phyloP scores from a whole-genome alignment of 2,888 invertebrate genomes.

The Kryphioiulus occultus region DNA sequence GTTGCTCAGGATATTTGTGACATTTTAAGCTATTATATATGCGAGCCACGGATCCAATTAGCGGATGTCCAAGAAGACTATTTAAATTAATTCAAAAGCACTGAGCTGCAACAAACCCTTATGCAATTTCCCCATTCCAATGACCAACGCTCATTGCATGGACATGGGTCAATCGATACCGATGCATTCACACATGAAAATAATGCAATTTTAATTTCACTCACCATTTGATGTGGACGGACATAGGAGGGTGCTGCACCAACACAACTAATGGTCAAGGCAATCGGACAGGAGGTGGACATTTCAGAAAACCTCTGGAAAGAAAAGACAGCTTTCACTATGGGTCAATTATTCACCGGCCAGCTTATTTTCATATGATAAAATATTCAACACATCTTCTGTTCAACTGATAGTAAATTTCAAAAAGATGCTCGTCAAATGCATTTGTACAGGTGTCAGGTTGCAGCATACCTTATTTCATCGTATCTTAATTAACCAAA shows the following conservation, averaged over 20 bases:
- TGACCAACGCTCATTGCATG: too few species aligned
- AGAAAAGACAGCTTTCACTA: neutral
- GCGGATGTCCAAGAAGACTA: neutral
- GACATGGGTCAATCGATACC: neutral
- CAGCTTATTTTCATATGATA: neutral
- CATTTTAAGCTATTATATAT: too few species aligned
- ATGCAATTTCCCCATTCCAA: too few species aligned
- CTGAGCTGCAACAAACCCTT: neutral
- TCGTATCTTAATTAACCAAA: neutral
- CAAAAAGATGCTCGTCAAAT: neutral
- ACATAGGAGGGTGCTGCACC: neutral
- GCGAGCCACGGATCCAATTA: neutral
- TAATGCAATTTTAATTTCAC: constrained; percentile 16
- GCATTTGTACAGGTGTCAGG: neutral
- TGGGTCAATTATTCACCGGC: neutral
- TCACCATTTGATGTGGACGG: neutral
- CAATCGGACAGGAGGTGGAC: neutral
- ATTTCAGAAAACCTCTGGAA: neutral
- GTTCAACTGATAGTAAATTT: neutral
- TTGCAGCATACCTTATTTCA: neutral
- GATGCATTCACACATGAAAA: neutral
- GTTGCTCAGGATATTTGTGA: too few species aligned
- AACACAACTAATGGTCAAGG: neutral
- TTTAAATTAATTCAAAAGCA: neutral
- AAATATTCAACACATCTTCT: neutral